Evolutionary conservation across 2,113 vertebrate genomes (phyloP), one percentile per base, ranked within the genome.

Genomic region (Phaethornis superciliosus): DNA sequence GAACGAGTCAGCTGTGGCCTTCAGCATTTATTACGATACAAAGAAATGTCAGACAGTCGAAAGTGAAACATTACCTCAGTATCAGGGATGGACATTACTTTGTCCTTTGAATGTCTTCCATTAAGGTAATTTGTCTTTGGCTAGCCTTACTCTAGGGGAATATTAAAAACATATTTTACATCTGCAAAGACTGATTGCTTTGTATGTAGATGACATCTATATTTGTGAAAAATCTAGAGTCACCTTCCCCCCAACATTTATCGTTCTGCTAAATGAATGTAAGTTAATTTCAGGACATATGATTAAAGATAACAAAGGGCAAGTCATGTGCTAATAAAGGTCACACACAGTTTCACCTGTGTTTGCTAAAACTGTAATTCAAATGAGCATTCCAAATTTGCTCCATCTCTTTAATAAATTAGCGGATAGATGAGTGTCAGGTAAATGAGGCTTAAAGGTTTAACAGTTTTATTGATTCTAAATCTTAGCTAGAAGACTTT

Each of bases 31-130:
- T 95, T 87, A 90, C 15, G 37, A 26, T 35, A 42, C 60, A 74
- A 56, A 82, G 75, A 74, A 90, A 85, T 71, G 75, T 60, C 87
- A 91, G 65, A 59, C 64, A 83, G 52, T 5, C 71, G 79, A 83
- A 85, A 54, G 79, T 83, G 76, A 95, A 93, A 40, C 59, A 88
- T 89, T 88, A 76, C 79, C n/a, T 55, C 7, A 52, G 68, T 40
- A 40, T 68, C 85, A 88, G 84, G 64, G 72, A 88, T 90, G 89
- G 85, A 88, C 60, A 0, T 42, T 49, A 21, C n/a, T 91, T 80
- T 78, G 76, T 88, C 85, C 85, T 94, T 86, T 90, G 80, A 74
- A 95, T 90, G 52, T 42, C 44, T 94, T 88, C 87, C 64, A 83
- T 91, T 64, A 47, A 60, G 27, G 60, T 35, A 2, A 51, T 91